Percentiles rank a stretch among this genome's conserved stretches.
Evolutionary conservation across 2,797 vertebrate genomes (phyloP).

Genomic region (Oceanodroma leucorhoa): DNA sequence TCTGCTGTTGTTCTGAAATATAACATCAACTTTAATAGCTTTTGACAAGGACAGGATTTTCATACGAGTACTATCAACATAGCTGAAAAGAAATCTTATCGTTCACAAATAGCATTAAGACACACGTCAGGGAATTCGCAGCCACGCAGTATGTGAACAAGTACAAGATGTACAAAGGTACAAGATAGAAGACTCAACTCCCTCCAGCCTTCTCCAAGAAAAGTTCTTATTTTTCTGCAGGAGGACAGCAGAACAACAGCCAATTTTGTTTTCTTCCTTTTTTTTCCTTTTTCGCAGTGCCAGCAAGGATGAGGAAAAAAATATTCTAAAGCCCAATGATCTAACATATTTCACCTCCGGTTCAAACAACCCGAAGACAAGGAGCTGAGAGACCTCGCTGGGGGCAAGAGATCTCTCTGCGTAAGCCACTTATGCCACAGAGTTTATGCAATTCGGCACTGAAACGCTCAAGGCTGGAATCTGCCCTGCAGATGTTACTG

Average conservation of each 20-base stretch:
- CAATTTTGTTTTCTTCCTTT: neutral
- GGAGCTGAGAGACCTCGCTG: neutral
- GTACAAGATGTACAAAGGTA: neutral
- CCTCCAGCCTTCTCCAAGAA: neutral
- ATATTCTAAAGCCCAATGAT: neutral
- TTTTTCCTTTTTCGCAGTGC: neutral
- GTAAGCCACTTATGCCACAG: neutral
- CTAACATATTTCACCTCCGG: neutral
- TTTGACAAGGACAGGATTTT: neutral
- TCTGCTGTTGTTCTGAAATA: neutral
- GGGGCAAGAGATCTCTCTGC: neutral
- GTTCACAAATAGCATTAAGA: neutral
- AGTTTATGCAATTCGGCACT: neutral
- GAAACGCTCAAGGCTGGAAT: neutral
- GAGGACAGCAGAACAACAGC: neutral
- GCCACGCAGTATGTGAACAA: neutral
- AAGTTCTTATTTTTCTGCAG: neutral
- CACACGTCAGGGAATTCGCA: neutral
- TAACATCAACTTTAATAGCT: neutral
- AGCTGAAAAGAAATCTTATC: slow-evolving; percentile 32
- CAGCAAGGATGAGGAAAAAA: neutral
- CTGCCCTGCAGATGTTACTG: slow-evolving; percentile 19
- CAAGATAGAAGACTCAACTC: neutral
- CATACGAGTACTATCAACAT: neutral
- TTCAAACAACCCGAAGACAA: neutral